Evolutionary conservation across 2,113 vertebrate species (phyloP).

Genomic region (Enhydra lutris): DNA sequence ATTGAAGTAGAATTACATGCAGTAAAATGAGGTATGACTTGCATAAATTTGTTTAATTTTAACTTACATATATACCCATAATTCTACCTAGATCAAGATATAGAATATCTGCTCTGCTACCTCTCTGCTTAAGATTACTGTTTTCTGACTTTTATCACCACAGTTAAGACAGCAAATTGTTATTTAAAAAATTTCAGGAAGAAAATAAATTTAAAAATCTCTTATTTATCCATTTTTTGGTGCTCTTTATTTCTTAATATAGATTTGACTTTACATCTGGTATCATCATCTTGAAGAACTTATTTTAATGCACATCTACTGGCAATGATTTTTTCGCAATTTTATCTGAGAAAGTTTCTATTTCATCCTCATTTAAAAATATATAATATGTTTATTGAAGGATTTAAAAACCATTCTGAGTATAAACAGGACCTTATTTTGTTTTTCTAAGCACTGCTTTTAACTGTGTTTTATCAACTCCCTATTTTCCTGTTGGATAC

Average conservation of each 20-base stretch:
- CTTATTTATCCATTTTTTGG: background rate
- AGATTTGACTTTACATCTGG: background rate
- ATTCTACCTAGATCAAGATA: background rate
- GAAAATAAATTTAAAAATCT: background rate
- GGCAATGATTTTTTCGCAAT: background rate
- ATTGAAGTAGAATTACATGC: background rate
- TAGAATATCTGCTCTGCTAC: background rate
- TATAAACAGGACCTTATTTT: background rate
- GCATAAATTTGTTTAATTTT: background rate
- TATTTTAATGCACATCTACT: background rate
- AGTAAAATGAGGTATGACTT: background rate
- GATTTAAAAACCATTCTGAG: background rate
- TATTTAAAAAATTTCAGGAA: background rate
- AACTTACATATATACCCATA: background rate
- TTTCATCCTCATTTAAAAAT: background rate
- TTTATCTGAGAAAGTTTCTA: background rate
- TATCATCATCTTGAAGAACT: background rate
- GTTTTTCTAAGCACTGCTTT: background rate
- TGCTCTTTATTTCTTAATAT: background rate
- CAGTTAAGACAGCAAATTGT: background rate
- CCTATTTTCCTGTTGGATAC: background rate
- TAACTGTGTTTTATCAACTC: background rate
- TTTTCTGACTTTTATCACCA: background rate
- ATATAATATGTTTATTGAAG: background rate
- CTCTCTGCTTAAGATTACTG: background rate